These are phyloP conservation scores for Stenchaetothrips biformis DNA, from an alignment of 2,888 invertebrate species.

Conservation along the genomic window DNA sequence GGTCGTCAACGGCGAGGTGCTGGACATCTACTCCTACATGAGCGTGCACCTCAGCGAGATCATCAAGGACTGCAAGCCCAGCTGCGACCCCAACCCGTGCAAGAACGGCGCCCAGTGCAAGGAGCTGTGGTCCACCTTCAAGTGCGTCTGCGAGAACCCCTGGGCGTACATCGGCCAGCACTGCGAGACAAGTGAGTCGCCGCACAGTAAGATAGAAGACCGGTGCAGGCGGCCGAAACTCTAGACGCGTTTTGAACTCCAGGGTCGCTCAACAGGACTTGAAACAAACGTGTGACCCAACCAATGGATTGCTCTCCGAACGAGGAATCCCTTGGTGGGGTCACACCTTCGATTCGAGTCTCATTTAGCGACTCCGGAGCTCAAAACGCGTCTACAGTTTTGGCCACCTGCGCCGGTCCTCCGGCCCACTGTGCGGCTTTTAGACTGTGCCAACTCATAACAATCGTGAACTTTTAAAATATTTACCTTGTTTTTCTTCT, in stretches of 20 bases:
- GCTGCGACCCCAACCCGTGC: conserved; percentile 90
- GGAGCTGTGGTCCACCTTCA: conserved; percentile 87
- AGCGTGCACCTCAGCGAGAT: conserved; percentile 87
- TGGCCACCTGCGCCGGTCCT: not conserved
- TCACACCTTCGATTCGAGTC: too few relatives aligned
- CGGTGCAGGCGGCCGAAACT: too few relatives aligned
- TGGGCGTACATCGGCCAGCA: conserved; percentile 88
- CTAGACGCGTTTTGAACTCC: too few relatives aligned
- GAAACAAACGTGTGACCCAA: too few relatives aligned
- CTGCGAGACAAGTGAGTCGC: conserved; percentile 80
- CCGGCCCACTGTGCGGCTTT: too few relatives aligned
- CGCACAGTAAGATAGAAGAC: conserved; percentile 28
- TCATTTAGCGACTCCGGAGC: too few relatives aligned
- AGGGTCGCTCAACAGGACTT: too few relatives aligned
- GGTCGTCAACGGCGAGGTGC: conserved; percentile 83
- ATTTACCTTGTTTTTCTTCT: conserved; percentile 39
- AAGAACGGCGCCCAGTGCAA: conserved; percentile 86
- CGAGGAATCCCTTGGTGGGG: too few relatives aligned
- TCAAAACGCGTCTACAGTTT: too few relatives aligned
- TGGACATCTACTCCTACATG: conserved; percentile 89
- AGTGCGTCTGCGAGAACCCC: conserved; percentile 85
- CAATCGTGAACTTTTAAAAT: not conserved
- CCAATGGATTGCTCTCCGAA: too few relatives aligned
- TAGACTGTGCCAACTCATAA: not conserved
- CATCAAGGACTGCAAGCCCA: conserved; percentile 88